Base-by-base conservation (phyloP, 2,888 invertebrate species). In the Lucinisca nassula region DNA sequence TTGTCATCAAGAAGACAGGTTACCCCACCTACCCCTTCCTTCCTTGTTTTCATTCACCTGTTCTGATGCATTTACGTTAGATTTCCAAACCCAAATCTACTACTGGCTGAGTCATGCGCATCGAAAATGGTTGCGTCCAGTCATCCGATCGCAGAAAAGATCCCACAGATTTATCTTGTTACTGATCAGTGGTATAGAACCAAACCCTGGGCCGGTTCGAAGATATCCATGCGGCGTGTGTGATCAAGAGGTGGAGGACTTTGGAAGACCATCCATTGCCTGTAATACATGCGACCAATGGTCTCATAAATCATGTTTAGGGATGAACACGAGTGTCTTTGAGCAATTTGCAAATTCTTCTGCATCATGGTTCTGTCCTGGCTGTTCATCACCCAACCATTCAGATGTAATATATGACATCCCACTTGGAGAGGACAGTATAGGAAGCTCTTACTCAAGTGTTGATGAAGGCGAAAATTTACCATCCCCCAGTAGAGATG, bases 161-260 rank as follows among this genome's bases (percentile, higher is more conserved):
- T n/a, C n/a, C 55, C 6, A 55, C 24, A 55, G 55, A 55, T 55
- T 55, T 12, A 55, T 55, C 21, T 55, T 55, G 55, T n/a, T 55
- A n/a, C 55, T 55, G 55, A 55, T 55, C 24, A 55, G 55, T n/a
- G 55, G 55, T 55, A 55, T 55, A 6, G 55, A 55, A n/a, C 55
- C 55, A n/a, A 55, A 55, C n/a, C 55, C 55, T n/a, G 55, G 55
- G 8, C 55, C 55, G 8, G 24, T n/a, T n/a, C n/a, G 12, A n/a
- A 8, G 55, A n/a, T 55, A 55, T n/a, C 55, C 74, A n/a, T 84
- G 84, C 51, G 84, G 49, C 2, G 58, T 80, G 32, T 84, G 84
- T 40, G 21, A 8, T 17, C 61, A 70, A 12, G 55, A 55, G 21
- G 55, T 55, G 12, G 55, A 55, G 24, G 55, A 55, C 24, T n/a